Base-by-base conservation (phyloP, 2,113 vertebrate genomes). In the Nothoprocta pentlandii region DNA sequence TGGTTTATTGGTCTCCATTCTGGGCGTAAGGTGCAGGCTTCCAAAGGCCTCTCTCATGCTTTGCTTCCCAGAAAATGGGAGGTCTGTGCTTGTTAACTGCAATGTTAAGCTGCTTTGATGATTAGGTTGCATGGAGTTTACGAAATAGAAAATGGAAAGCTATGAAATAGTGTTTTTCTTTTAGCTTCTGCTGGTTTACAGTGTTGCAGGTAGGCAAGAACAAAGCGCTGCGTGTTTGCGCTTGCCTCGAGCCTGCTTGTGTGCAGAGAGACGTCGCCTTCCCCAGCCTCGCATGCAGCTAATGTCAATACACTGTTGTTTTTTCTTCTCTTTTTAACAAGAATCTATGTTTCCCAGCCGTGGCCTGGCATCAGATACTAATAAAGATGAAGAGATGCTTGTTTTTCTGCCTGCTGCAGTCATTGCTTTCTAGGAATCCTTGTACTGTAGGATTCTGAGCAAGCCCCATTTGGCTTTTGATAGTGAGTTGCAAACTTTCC, bases 331-430 rank as follows among this genome's bases (percentile, higher is more conserved):
- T 47, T 75, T 58, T 58, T 17, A 32, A 8, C 0, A 36, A 77
- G 74, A 64, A 34, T 59, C 15, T 49, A 21, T 28, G 7, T 90
- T 89, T 49, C 92, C 56, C 64, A 78, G 56, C 68, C 8, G 3
- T 70, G 54, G 47, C 41, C 71, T 56, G 78, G 34, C 76, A 69
- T 53, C 62, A 14, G 34, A 9, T 0, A 39, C 76, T 76, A 23
- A 77, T 80, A 36, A 76, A 84, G 80, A 64, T 80, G 28, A 80
- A 74, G 83, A 90, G 73, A 68, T 16, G 78, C 68, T 67, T 94
- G 66, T 49, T 88, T 84, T 94, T 67, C 76, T 95, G 68, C 69
- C 39, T 80, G 69, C 26, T 34, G 10, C 70, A 16, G 74, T 78
- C 32, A 6, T 21, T 90, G 75, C 89, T 87, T 23, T 91, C 71